Percentiles rank a stretch among this genome's conserved stretches.
phyloP scores from a whole-genome alignment of 2,113 vertebrate species.

The Perccottus glenii region DNA sequence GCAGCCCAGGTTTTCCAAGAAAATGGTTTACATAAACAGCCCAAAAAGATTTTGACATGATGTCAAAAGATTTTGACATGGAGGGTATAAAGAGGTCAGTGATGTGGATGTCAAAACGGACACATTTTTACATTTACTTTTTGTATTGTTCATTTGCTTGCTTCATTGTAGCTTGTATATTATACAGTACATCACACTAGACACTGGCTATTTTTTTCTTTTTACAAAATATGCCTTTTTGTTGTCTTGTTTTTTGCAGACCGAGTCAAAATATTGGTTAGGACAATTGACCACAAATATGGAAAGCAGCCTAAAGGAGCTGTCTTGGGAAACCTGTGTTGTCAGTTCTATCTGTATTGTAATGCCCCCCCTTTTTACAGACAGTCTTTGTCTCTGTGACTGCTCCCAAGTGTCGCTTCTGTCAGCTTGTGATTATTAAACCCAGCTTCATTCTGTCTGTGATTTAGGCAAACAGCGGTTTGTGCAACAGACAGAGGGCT shows the following conservation, averaged over 20 bases:
- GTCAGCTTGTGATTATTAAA: constrained; percentile 23
- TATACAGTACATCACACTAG: too few relatives aligned
- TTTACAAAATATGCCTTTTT: too few relatives aligned
- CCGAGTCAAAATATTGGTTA: neutral
- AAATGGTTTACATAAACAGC: too few relatives aligned
- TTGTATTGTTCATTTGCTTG: too few relatives aligned
- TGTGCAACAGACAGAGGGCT: constrained; percentile 36
- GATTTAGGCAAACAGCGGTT: constrained; percentile 11
- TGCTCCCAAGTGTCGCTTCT: constrained; percentile 20
- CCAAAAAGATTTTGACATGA: too few relatives aligned
- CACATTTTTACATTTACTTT: too few relatives aligned
- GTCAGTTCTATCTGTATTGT: constrained; percentile 15
- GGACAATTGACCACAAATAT: neutral
- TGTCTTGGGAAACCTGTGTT: constrained; percentile 15
- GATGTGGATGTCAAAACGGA: too few relatives aligned
- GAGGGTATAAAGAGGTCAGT: too few relatives aligned
- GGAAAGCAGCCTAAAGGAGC: neutral
- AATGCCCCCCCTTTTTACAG: neutral
- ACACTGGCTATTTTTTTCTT: too few relatives aligned
- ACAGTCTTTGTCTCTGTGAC: constrained; percentile 12
- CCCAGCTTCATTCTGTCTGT: neutral
- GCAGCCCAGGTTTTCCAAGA: too few relatives aligned
- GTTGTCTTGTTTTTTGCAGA: neutral
- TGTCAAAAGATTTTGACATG: too few relatives aligned
- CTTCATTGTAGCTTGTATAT: too few relatives aligned